These are phyloP conservation scores for Otocyon megalotis DNA, from an alignment of 2,113 vertebrate genomes.

Conservation along the genomic window DNA sequence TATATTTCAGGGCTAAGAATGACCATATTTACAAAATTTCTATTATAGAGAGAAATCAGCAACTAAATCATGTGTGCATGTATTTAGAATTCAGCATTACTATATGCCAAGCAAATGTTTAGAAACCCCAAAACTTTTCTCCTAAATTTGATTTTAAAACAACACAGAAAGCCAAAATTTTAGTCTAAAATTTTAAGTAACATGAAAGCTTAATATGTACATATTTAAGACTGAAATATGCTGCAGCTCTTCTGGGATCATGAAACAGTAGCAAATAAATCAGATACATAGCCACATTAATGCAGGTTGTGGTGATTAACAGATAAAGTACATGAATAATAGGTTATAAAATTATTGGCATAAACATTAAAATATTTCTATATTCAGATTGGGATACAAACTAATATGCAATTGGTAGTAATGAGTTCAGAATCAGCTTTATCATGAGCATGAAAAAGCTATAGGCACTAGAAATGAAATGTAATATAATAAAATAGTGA, in stretches of 20 bases:
- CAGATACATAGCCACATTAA: slow-evolving; percentile 75
- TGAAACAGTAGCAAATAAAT: slow-evolving; percentile 77
- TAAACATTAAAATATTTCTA: slow-evolving; percentile 83
- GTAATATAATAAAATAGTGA: slow-evolving; percentile 83
- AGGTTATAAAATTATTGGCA: slow-evolving; percentile 79
- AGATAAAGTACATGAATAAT: slow-evolving; percentile 79
- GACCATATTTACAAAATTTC: neutral
- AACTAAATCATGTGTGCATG: neutral
- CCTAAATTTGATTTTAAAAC: slow-evolving; percentile 57
- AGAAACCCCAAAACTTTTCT: neutral
- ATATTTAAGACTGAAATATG: slow-evolving; percentile 46
- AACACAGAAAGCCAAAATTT: neutral
- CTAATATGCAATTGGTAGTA: slow-evolving; percentile 82
- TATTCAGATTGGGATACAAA: slow-evolving; percentile 78
- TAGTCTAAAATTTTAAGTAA: slow-evolving; percentile 54
- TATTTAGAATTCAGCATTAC: neutral
- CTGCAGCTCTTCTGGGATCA: slow-evolving; percentile 26
- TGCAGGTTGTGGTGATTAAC: slow-evolving; percentile 81
- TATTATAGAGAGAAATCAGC: neutral
- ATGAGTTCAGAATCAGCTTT: slow-evolving; percentile 80
- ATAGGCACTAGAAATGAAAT: slow-evolving; percentile 81
- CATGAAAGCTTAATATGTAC: neutral
- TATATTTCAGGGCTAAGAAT: neutral
- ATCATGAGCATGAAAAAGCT: slow-evolving; percentile 81
- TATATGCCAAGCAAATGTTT: neutral